Conservation (phyloP, 2,113 vertebrate genomes). For the Polyodon spathula region DNA sequence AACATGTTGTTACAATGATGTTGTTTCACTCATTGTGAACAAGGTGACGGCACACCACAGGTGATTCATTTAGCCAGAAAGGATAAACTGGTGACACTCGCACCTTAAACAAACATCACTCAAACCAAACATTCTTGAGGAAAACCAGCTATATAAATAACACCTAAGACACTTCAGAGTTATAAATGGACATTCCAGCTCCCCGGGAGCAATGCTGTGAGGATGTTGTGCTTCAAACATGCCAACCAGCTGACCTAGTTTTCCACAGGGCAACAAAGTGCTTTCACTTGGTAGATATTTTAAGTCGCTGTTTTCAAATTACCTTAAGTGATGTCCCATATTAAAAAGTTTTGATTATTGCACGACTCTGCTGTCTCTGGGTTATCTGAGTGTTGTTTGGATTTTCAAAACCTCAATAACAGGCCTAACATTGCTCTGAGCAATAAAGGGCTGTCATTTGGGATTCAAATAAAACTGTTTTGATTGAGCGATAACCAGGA, state of each 20-base stretch:
- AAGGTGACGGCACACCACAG: too few species aligned
- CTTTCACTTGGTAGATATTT: conserved; percentile 36
- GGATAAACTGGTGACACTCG: too few species aligned
- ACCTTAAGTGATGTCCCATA: conserved; percentile 42
- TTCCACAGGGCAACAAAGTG: conserved; percentile 26
- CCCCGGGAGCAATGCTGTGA: not conserved
- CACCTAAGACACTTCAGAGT: too few species aligned
- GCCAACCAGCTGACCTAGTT: conserved; percentile 17
- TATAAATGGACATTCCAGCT: not conserved
- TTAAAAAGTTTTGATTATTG: conserved; percentile 30
- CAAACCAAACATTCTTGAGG: too few species aligned
- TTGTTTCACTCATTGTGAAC: too few species aligned
- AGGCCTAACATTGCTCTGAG: conserved; percentile 15
- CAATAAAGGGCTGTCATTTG: conserved; percentile 26
- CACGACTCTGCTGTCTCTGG: conserved; percentile 38
- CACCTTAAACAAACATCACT: too few species aligned
- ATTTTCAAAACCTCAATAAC: conserved; percentile 20
- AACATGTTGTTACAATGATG: too few species aligned
- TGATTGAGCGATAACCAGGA: conserved; percentile 13
- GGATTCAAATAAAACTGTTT: conserved; percentile 12
- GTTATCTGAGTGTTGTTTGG: conserved; percentile 39
- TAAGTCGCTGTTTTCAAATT: conserved; percentile 42
- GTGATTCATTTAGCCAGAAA: too few species aligned
- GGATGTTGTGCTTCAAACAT: not conserved
- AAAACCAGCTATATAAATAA: too few species aligned